Base-by-base conservation (phyloP, 2,113 vertebrate species). In the Blennius ocellaris region DNA sequence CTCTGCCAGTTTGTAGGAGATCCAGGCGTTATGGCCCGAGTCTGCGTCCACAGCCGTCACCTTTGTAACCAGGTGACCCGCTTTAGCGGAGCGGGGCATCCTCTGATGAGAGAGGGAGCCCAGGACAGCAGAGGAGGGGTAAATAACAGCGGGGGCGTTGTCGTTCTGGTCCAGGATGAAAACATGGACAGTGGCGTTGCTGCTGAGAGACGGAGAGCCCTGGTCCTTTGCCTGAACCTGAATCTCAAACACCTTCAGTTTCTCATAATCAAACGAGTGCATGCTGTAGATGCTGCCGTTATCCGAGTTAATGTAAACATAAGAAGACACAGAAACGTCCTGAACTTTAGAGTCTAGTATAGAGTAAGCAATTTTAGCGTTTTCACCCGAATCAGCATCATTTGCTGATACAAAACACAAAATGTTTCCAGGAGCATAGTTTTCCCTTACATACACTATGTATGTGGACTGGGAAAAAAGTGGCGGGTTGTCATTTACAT, bases 21-120 rank as follows among this genome's bases (percentile, higher is more conserved):
- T 93, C 95, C 96, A 96, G 8, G 95, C 96, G 5, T 96, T 97
- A 80, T 96, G 93, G 52, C 96, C 95, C 0, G 95, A 93, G 40
- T 96, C 96, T 0, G 93, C 93, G 56, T 96, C 96, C 89, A 96
- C 94, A 0, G 96, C 96, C 38, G 95, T 94, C 88, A 97, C 93
- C 86, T 97, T 97, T 41, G 95, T 95, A 71, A 96, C 94, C 81
- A 97, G 85, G 73, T 95, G 95, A 59, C 96, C 96, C 0, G 88
- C 72, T 62, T 96, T 94, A 47, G 92, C 94, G 21, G 93, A 93
- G 38, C 93, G 91, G 0, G 95, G 94, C 67, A 96, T 91, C 57
- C 78, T 93, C 78, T 96, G 95, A 6, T 92, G 92, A 63, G 85
- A 84, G 0, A 66, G 84, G 37, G 83, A 53, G 0, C 94, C 94